Percentiles rank a stretch among this genome's conserved stretches.
phyloP scores from a whole-genome alignment of 2,888 invertebrate genomes.

The Mesorhabditis belari region DNA sequence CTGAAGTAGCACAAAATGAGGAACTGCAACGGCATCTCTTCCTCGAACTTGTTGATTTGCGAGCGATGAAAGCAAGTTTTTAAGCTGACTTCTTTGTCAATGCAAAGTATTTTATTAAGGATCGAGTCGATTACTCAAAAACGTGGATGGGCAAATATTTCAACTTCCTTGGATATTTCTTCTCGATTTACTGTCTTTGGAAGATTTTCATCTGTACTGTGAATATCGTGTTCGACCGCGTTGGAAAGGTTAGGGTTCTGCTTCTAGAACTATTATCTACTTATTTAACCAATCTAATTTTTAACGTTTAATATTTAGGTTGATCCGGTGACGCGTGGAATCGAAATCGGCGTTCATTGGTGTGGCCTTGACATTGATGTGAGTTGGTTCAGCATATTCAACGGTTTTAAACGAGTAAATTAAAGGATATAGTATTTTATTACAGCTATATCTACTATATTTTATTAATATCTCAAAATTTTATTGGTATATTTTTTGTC shows the following conservation, averaged over 20 bases:
- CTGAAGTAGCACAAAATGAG: slow-evolving; percentile 80
- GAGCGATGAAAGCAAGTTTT: too few species aligned
- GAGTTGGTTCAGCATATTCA: too few species aligned
- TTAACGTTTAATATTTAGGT: slow-evolving; percentile 55
- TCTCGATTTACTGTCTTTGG: slow-evolving; percentile 94
- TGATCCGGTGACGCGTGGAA: slow-evolving; percentile 90
- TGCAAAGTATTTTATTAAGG: too few species aligned
- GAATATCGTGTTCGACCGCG: slow-evolving; percentile 96
- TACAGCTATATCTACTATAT: not conserved
- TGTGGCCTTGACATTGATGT: slow-evolving; percentile 85
- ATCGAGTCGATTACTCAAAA: slow-evolving; percentile 70
- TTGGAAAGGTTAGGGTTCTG: slow-evolving; percentile 73
- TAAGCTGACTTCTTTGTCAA: not conserved
- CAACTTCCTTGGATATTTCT: slow-evolving; percentile 94
- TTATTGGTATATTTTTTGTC: not conserved
- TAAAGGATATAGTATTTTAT: not conserved
- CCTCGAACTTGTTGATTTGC: slow-evolving; percentile 80
- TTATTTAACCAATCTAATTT: too few species aligned
- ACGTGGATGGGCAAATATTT: slow-evolving; percentile 97
- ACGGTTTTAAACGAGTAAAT: not conserved
- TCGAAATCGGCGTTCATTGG: slow-evolving; percentile 93
- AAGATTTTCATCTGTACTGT: slow-evolving; percentile 79
- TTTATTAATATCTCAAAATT: too few species aligned
- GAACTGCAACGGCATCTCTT: slow-evolving; percentile 88
- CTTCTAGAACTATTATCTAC: too few species aligned